These are phyloP conservation scores for Falco naumanni DNA, from an alignment of 2,797 vertebrate genomes.

Conservation along the genomic window DNA sequence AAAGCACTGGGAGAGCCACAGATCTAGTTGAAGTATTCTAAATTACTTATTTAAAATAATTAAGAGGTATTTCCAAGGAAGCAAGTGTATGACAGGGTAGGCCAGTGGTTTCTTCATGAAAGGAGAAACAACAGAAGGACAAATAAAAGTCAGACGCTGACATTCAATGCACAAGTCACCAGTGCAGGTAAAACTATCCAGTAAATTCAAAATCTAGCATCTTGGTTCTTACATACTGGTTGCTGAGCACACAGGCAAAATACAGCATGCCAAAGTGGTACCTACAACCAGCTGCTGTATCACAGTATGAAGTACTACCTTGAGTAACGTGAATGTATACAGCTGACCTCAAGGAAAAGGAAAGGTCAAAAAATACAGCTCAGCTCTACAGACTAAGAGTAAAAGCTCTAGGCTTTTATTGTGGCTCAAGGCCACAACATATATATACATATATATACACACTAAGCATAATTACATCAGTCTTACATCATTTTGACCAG, in stretches of 20 bases:
- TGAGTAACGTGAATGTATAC: background rate
- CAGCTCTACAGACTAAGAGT: background rate
- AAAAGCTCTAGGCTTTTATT: background rate
- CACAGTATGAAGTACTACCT: fast-evolving
- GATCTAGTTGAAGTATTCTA: background rate
- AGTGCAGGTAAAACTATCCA: background rate
- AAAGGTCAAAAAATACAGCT: background rate
- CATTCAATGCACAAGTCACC: background rate
- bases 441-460: background rate
- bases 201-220: background rate
- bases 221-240: background rate
- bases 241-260: background rate
- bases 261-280: fast-evolving
- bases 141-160: background rate
- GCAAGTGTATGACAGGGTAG: background rate
- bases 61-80: background rate
- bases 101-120: background rate
- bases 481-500: background rate
- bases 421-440: background rate
- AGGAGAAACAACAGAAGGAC: background rate
- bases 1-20: background rate
- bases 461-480: background rate
- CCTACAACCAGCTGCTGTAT: background rate
- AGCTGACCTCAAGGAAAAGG: background rate
- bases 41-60: background rate